Percentiles rank a stretch among this genome's conserved stretches.
phyloP scores from a whole-genome alignment of 2,888 invertebrate genomes.

The Lissonota sp. region DNA sequence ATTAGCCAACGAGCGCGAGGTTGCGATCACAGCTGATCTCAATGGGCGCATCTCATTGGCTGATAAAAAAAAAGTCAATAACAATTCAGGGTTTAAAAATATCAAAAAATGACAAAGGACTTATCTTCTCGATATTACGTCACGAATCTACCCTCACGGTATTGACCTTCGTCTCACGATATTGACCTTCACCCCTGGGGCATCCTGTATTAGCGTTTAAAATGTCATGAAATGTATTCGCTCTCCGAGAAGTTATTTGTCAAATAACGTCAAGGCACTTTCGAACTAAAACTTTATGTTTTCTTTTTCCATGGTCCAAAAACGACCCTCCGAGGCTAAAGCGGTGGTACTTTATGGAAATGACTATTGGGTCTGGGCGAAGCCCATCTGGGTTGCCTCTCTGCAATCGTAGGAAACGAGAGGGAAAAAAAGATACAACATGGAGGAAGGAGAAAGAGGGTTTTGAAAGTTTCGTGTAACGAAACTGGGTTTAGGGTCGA shows the following conservation, averaged over 20 bases:
- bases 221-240: neutral
- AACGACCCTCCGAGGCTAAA: slow-evolving; percentile 5
- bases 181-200: too few species aligned
- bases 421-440: slow-evolving; percentile 9
- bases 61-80: too few species aligned
- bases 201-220: too few species aligned
- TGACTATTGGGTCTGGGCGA: slow-evolving; percentile 37
- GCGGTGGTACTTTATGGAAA: slow-evolving; percentile 41
- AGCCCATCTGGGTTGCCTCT: slow-evolving; percentile 29
- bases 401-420: neutral
- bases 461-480: slow-evolving; percentile 36
- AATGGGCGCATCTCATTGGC: too few species aligned
- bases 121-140: too few species aligned
- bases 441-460: slow-evolving; percentile 7
- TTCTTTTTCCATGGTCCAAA: slow-evolving; percentile 9
- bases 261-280: slow-evolving; percentile 44
- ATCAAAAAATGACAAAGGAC: too few species aligned
- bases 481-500: slow-evolving; percentile 49
- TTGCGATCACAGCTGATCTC: too few species aligned
- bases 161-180: too few species aligned
- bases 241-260: neutral
- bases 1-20: too few species aligned
- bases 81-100: too few species aligned
- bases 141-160: too few species aligned
- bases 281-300: slow-evolving; percentile 20